Conservation (phyloP, 2,888 invertebrate genomes). For the Ophion slaviceki region DNA sequence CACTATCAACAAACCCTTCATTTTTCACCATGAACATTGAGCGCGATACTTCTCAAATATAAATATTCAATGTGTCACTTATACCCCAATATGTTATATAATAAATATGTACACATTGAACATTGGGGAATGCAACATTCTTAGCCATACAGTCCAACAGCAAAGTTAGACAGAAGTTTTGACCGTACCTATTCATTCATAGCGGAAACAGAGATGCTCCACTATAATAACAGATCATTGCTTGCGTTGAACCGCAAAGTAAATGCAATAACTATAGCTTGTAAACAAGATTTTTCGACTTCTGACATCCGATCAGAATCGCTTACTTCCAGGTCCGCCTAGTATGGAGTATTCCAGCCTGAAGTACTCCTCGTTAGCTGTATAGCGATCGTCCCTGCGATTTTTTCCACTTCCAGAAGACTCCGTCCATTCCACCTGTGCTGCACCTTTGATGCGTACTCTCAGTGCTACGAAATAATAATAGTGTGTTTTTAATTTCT, state of each 20-base stretch:
- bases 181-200: too few relatives aligned
- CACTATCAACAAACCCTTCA: too few relatives aligned
- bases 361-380: conserved; percentile 90
- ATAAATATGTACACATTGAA: not conserved
- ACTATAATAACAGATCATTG: too few relatives aligned
- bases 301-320: not conserved
- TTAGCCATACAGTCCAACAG: too few relatives aligned
- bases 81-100: too few relatives aligned
- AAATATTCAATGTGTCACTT: too few relatives aligned
- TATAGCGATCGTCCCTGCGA: conserved; percentile 78
- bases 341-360: conserved; percentile 89
- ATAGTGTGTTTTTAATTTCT: not conserved
- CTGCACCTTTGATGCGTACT: conserved; percentile 83
- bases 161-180: not conserved
- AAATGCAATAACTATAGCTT: not conserved
- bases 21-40: too few relatives aligned
- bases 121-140: not conserved
- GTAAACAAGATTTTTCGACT: not conserved
- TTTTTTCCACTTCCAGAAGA: conserved; percentile 34
- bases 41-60: too few relatives aligned
- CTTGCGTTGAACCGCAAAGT: too few relatives aligned
- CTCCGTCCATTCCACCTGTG: conserved; percentile 33
- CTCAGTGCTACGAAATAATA: conserved; percentile 85
- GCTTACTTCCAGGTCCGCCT: conserved; percentile 84
- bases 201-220: too few relatives aligned